Percentiles rank a stretch among this genome's conserved stretches.
These are phyloP conservation scores for Octodonta nipae DNA, from an alignment of 2,888 invertebrate genomes.

Conservation along the genomic window DNA sequence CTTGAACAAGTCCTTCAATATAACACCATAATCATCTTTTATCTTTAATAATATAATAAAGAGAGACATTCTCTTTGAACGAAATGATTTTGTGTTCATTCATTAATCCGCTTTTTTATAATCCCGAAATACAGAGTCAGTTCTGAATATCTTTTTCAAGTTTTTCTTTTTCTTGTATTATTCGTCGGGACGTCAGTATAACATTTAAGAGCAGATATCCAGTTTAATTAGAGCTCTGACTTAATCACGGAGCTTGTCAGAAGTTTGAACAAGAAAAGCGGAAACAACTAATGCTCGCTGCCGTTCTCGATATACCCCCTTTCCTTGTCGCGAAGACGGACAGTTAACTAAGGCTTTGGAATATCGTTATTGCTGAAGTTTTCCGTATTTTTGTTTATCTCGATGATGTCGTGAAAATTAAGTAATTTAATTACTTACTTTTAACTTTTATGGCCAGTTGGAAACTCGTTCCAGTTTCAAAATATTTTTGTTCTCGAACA, in stretches of 20 bases:
- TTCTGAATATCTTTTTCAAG: too few species aligned
- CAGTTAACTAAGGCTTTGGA: conserved; percentile 4
- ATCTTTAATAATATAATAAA: too few species aligned
- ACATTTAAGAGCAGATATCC: conserved; percentile 5
- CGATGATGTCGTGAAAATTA: conserved; percentile 7
- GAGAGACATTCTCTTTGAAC: too few species aligned
- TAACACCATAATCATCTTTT: too few species aligned
- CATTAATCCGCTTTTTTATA: too few species aligned
- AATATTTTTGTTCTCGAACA: neutral
- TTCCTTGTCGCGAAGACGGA: conserved; percentile 4
- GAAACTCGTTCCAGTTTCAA: neutral
- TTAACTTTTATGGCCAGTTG: conserved; percentile 1
- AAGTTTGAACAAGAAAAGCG: conserved; percentile 5
- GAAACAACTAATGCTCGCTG: conserved; percentile 5
- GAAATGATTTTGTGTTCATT: too few species aligned
- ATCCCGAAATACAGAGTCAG: too few species aligned
- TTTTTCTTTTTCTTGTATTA: too few species aligned
- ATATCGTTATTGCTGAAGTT: conserved; percentile 7
- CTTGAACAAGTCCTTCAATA: too few species aligned
- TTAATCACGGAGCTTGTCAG: conserved; percentile 8
- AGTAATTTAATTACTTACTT: conserved; percentile 4
- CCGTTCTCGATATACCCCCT: conserved; percentile 2
- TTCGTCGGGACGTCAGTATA: too few species aligned
- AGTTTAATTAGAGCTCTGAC: conserved; percentile 7
- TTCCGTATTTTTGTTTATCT: conserved; percentile 6